Base-by-base conservation (phyloP, 2,113 vertebrate species). In the Chrysochloris asiatica region DNA sequence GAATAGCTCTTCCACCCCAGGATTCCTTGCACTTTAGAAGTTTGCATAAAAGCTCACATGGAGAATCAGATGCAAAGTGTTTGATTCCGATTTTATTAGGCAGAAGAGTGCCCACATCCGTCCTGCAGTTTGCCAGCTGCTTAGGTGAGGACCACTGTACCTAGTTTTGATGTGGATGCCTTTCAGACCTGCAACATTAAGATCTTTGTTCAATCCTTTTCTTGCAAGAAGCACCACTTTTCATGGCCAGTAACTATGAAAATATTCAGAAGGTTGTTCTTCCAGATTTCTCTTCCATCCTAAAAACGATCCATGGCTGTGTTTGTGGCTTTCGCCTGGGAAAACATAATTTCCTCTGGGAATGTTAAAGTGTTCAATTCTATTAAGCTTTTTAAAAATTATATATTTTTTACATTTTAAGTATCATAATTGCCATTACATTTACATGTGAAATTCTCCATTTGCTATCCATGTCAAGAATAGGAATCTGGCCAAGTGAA, bases 1-100 rank as follows among this genome's bases (percentile, higher is more conserved):
- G 98, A 98, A 98, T 98, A 98, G 98, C 98, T 98, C 97, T 98
- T 97, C 98, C 98, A 98, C 98, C 98, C 98, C 98, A 98, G 98
- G 98, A 98, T 98, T 97, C 98, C 96, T 98, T 98, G 97, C 97
- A 98, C 98, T 98, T 98, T 98, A 98, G 98, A 98, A 98, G 98
- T 98, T 98, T 98, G 98, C 98, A 98, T 98, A 98, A 98, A 98
- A 98, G 98, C 98, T 98, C 97, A 98, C 97, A 97, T 96, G 97
- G 98, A 98, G 98, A 98, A 98, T 98, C 97, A 97, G 98, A 98
- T 98, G 98, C 98, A 98, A 98, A 98, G 98, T 98, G 98, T 98
- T 98, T 98, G 98, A 98, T 98, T 98, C 97, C 96, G 97, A 98
- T 98, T 98, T 97, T 98, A 97, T 98, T 98, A 98, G 97, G 97